A percentile compares a stretch with the other conserved stretches of the same genome.
Conservation (phyloP, 2,797 vertebrate species). For the Pipistrellus kuhlii region DNA sequence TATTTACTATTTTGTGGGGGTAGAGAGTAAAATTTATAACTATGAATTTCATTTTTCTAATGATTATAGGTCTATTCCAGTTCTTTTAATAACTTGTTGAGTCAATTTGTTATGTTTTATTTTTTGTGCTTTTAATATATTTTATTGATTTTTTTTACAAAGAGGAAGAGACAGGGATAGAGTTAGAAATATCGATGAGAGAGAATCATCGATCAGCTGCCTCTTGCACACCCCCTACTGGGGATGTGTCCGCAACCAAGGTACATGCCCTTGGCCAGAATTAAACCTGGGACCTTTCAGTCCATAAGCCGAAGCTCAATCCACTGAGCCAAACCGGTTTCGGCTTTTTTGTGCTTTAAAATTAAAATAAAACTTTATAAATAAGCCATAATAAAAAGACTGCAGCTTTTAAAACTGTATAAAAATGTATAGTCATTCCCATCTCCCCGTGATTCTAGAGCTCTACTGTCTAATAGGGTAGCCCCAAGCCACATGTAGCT, state of each 20-base stretch:
- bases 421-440: background rate
- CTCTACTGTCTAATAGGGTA: background rate
- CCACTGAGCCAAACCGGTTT: too few species aligned
- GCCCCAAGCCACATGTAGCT: background rate
- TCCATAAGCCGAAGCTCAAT: too few species aligned
- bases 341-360: background rate
- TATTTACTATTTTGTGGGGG: background rate
- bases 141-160: too few species aligned
- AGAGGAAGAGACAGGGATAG: too few species aligned
- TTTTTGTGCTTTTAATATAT: too few species aligned
- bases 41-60: background rate
- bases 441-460: background rate
- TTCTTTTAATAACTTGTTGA: background rate
- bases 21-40: background rate
- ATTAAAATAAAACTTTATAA: slow-evolving; percentile 42
- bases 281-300: too few species aligned
- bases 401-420: slow-evolving; percentile 27
- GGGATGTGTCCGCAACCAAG: too few species aligned
- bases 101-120: background rate
- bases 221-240: too few species aligned
- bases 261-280: too few species aligned
- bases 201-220: too few species aligned
- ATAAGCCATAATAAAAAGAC: slow-evolving; percentile 19
- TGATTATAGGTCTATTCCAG: background rate
- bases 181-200: too few species aligned